Percentiles rank a stretch among this genome's conserved stretches.
These are phyloP conservation scores for Empidonax traillii DNA, from an alignment of 2,113 vertebrate genomes.

Conservation along the genomic window DNA sequence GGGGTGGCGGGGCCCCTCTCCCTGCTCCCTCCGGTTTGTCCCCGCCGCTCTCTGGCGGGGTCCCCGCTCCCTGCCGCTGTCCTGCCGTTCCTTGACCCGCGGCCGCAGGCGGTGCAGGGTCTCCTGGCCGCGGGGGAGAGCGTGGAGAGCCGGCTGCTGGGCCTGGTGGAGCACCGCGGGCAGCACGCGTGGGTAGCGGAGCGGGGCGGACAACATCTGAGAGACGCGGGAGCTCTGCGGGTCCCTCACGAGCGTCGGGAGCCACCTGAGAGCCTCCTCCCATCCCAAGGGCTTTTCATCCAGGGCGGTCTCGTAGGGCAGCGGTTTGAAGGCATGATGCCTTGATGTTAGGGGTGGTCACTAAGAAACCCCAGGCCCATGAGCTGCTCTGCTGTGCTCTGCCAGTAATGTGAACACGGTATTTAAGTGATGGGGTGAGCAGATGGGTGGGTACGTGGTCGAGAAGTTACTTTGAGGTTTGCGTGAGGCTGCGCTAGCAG, in stretches of 20 bases:
- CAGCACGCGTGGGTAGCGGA: slow-evolving; percentile 77
- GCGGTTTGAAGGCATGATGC: not conserved
- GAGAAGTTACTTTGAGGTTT: not conserved
- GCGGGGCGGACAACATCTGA: accelerated
- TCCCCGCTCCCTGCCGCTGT: not conserved
- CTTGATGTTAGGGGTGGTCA: accelerated
- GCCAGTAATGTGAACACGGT: accelerated
- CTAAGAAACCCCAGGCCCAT: accelerated
- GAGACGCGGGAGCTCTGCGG: accelerated
- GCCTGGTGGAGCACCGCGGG: slow-evolving; percentile 78
- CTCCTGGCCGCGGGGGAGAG: slow-evolving; percentile 68
- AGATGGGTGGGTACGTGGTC: accelerated
- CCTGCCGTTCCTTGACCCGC: slow-evolving; percentile 67
- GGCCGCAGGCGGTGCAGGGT: slow-evolving; percentile 83
- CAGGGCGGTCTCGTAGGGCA: accelerated
- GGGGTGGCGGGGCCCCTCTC: not conserved
- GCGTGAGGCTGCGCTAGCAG: accelerated
- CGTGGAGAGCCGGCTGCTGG: slow-evolving; percentile 86
- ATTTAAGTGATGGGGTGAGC: accelerated
- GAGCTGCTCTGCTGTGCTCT: not conserved
- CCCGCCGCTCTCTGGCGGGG: not conserved
- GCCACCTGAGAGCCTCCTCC: not conserved
- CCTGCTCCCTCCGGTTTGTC: not conserved
- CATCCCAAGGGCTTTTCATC: accelerated
- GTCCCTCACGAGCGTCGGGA: not conserved